Evolutionary conservation across 2,797 vertebrate species (phyloP), one percentile per base, ranked within the genome.

Genomic region (Neomorphus geoffroyi): DNA sequence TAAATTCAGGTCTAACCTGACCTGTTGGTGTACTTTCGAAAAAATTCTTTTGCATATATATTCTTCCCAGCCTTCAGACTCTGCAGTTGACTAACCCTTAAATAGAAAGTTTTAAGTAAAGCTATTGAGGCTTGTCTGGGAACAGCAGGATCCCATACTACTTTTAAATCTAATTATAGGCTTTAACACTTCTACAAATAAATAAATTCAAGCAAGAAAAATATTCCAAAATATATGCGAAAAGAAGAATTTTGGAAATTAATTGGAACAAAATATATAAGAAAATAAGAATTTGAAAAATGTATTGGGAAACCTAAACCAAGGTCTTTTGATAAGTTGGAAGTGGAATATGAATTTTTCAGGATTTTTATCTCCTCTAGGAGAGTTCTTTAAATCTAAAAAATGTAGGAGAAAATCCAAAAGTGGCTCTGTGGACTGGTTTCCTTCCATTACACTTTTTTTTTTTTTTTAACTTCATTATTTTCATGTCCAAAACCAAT

Each of bases 401-500:
- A 92, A 84, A 41, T 0, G 8, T 32, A 88, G 46, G 21, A 88
- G 22, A 57, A 85, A 81, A 73, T 86, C 51, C 72, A 71, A 64
- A 88, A 87, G 41, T 93, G 64, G 37, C 30, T 89, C 50, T 61
- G 6, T 51, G n/a, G 46, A 81, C 22, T 58, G 65, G 83, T 84
- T 81, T 88, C 26, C 6, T 6, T 88, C 79, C 85, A 89, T 89
- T 84, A 93, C 61, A 81, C 18, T 57, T 57, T 54, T 65, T 48
- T 88, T 17, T 16, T 53, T 28, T 16, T 86, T 90, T 91, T 86
- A 95, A 18, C 56, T 90, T 96, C 30, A 56, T 94, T 83, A 86
- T 83, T 87, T 92, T 86, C 9, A 9, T 30, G 33, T 96, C 94
- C 96, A 96, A 96, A 92, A 94, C 1, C 53, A 96, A 93, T 62